A percentile compares a stretch with the other conserved stretches of the same genome.
These are phyloP conservation scores for Pachypsylla venusta DNA, from an alignment of 1,140 invertebrate genomes.

Conservation along the genomic window DNA sequence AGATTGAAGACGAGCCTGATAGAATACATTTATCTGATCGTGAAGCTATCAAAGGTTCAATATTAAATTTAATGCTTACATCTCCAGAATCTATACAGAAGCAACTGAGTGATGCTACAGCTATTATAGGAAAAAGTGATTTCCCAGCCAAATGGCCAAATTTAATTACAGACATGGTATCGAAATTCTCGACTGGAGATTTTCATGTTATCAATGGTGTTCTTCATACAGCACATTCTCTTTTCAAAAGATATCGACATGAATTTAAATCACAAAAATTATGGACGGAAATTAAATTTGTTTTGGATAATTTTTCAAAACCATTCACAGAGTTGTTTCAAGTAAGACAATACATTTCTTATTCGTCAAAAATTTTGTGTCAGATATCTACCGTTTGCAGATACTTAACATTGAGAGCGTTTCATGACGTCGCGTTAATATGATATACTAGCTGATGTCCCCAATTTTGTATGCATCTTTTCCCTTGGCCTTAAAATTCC, in stretches of 20 bases:
- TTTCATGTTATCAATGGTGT: constrained; percentile 93
- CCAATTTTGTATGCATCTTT: no score
- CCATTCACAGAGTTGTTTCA: constrained; percentile 83
- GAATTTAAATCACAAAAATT: constrained; percentile 89
- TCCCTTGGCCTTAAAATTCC: no score
- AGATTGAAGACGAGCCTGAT: constrained; percentile 66
- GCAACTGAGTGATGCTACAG: constrained; percentile 89
- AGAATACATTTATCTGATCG: constrained; percentile 69
- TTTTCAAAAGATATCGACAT: constrained; percentile 90
- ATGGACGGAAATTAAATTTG: constrained; percentile 95
- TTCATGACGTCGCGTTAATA: no score
- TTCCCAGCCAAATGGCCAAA: constrained; percentile 91
- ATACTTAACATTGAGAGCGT: no score
- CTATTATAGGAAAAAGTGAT: constrained; percentile 85
- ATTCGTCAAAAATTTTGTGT: no score
- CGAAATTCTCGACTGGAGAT: constrained; percentile 78
- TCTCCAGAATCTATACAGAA: constrained; percentile 80
- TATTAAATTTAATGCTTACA: constrained; percentile 84
- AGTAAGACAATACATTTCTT: no score
- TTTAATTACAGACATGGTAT: constrained; percentile 79
- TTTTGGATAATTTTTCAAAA: constrained; percentile 81
- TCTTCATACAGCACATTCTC: constrained; percentile 82
- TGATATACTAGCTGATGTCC: no score
- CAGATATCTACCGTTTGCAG: no score
- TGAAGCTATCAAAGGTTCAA: constrained; percentile 61